Evolutionary conservation across 2,888 invertebrate species (phyloP).

Genomic region (Nudaria mundana): DNA sequence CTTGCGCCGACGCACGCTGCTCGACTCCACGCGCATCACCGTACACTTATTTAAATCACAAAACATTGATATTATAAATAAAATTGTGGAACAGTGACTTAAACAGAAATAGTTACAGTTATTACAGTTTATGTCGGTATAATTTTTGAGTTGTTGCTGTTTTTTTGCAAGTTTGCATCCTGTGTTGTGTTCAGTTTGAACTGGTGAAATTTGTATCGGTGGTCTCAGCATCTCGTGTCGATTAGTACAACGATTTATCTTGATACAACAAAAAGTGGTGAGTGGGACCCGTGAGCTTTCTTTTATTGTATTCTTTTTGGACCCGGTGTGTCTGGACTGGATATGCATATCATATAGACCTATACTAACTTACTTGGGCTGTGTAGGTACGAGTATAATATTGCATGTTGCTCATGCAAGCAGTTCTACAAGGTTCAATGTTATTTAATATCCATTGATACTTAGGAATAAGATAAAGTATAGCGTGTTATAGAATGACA

Average conservation of each 20-base stretch:
- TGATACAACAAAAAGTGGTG: slow-evolving; percentile 65
- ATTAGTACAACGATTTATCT: slow-evolving; percentile 64
- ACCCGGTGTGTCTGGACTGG: slow-evolving; percentile 17
- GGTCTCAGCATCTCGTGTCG: slow-evolving; percentile 44
- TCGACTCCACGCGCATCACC: slow-evolving; percentile 46
- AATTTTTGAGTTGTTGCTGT: slow-evolving; percentile 21
- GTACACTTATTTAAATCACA: slow-evolving; percentile 43
- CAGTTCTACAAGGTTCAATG: slow-evolving; percentile 20
- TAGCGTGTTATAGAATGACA: slow-evolving; percentile 25
- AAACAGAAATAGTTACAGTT: slow-evolving; percentile 8
- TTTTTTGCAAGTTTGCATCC: slow-evolving; percentile 28
- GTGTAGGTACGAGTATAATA: no score
- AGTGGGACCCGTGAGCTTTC: slow-evolving; percentile 35
- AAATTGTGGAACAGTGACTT: slow-evolving; percentile 28
- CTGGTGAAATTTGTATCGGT: slow-evolving; percentile 59
- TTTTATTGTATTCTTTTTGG: slow-evolving; percentile 44
- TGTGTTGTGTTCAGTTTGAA: slow-evolving; percentile 35
- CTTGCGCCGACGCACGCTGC: slow-evolving; percentile 52
- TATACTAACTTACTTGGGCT: slow-evolving; percentile 1
- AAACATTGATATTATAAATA: slow-evolving; percentile 37
- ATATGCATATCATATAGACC: slow-evolving; percentile 18
- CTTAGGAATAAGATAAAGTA: slow-evolving; percentile 11
- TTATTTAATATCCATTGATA: slow-evolving; percentile 26
- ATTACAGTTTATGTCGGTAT: slow-evolving; percentile 7
- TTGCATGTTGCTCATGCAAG: no score